These are phyloP conservation scores for Glaucidium brasilianum DNA, from an alignment of 2,113 vertebrate species.

Conservation along the genomic window DNA sequence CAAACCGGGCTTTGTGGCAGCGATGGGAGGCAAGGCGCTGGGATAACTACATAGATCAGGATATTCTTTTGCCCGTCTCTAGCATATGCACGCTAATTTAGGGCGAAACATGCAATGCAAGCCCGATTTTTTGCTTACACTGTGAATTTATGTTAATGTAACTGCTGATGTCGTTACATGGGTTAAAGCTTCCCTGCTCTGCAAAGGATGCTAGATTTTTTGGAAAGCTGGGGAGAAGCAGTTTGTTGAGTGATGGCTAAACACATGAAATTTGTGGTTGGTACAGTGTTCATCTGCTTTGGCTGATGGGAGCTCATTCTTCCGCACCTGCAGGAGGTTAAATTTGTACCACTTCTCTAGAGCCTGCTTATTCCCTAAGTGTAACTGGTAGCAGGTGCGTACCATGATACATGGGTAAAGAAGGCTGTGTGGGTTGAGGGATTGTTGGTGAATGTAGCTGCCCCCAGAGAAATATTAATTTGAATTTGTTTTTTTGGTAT, in stretches of 20 bases:
- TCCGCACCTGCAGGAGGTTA: neutral
- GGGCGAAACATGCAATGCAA: neutral
- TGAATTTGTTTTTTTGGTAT: neutral
- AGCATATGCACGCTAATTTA: rapidly evolving
- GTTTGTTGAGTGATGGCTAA: neutral
- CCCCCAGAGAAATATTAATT: neutral
- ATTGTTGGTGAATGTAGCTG: neutral
- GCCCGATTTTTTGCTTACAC: neutral
- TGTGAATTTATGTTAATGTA: neutral
- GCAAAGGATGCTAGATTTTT: neutral
- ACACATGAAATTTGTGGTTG: rapidly evolving
- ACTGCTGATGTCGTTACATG: rapidly evolving
- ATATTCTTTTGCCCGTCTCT: neutral
- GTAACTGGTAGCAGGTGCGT: neutral
- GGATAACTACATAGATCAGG: neutral
- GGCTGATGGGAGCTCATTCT: rapidly evolving
- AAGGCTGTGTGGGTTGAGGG: rapidly evolving
- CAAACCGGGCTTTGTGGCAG: neutral
- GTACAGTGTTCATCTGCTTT: neutral
- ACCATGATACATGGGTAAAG: rapidly evolving
- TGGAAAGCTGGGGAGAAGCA: neutral
- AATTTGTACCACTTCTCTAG: neutral
- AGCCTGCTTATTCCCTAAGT: neutral
- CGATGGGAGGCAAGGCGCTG: rapidly evolving
- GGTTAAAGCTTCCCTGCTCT: neutral